Base-by-base conservation (phyloP, 2,888 invertebrate genomes). In the Drosophila austrosaltans region DNA sequence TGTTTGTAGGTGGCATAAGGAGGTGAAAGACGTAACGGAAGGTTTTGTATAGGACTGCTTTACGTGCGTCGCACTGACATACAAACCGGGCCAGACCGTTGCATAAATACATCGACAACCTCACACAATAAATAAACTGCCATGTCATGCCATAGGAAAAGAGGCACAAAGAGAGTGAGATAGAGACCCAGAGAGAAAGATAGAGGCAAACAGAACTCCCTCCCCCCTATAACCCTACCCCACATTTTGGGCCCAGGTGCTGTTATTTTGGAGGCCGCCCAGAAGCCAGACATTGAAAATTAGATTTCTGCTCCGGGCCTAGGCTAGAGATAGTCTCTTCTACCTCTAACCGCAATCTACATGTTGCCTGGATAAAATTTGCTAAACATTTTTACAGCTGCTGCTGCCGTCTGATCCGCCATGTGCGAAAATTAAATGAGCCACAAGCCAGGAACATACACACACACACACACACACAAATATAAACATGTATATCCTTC, bases 371-470 rank as follows among this genome's bases (percentile, higher is more conserved):
- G 57, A 63, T 63, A 72, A 61, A 72, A 53, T 39, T 40, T 66
- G 72, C 72, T 72, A 48, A 53, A 48, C 67, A 72, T 72, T 72
- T 72, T 67, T 48, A 48, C 72, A 72, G 67, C 72, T 72, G 72
- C 66, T 22, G 22, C 48, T 48, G 44, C 25, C 67, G 32, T 67
- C 72, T 62, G 58, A 66, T 59, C 62, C 72, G 81, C 62, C 81
- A 79, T 78, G 85, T 80, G 85, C 81, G 85, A 86, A 87, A 85
- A 86, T 87, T 83, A 83, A 87, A 86, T 86, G 87, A 86, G 78
- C 79, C 81, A 80, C 83, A 85, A 87, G 78, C 72, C 77, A 70
- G 63, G 67, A 77, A 30, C 5, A 64, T 32, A n/a, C n/a, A n/a
- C n/a, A 59, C 58, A 44, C 2, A 54, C 12, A 32, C 36, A 44